Evolutionary conservation across 2,888 invertebrate genomes (phyloP).

Genomic region (Polydrusus cervinus): DNA sequence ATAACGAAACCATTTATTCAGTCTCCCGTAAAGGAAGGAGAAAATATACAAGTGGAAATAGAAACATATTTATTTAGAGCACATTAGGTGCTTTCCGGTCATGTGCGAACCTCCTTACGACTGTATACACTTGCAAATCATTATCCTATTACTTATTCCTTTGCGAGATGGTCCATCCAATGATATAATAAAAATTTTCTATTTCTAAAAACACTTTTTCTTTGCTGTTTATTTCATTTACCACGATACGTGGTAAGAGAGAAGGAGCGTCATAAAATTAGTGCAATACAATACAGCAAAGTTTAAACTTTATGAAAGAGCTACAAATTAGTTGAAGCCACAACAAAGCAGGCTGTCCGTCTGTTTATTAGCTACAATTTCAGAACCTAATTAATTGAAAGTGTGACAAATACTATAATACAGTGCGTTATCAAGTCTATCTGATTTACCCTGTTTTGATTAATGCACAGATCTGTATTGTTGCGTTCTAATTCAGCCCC

Average conservation of each 20-base stretch:
- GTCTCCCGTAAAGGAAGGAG: no score
- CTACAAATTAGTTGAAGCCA: constrained; percentile 17
- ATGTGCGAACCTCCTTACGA: no score
- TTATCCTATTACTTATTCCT: no score
- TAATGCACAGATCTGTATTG: constrained; percentile 21
- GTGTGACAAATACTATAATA: constrained; percentile 37
- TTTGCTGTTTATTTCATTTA: not conserved
- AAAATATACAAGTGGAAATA: no score
- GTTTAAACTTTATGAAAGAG: not conserved
- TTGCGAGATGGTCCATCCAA: no score
- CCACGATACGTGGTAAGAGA: no score
- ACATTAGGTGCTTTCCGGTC: no score
- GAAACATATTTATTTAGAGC: no score
- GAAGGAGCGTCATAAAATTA: no score
- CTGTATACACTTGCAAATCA: no score
- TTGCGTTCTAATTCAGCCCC: not conserved
- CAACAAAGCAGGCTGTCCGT: constrained; percentile 27
- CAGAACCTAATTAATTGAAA: constrained; percentile 29
- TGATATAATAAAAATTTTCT: no score
- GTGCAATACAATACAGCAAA: not conserved
- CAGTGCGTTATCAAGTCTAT: constrained; percentile 30
- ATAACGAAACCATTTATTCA: no score
- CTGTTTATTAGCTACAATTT: constrained; percentile 29
- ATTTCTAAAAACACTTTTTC: not conserved
- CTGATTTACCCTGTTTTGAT: constrained; percentile 22